Base-by-base conservation (phyloP, 2,888 invertebrate genomes). In the Cenopis cana region DNA sequence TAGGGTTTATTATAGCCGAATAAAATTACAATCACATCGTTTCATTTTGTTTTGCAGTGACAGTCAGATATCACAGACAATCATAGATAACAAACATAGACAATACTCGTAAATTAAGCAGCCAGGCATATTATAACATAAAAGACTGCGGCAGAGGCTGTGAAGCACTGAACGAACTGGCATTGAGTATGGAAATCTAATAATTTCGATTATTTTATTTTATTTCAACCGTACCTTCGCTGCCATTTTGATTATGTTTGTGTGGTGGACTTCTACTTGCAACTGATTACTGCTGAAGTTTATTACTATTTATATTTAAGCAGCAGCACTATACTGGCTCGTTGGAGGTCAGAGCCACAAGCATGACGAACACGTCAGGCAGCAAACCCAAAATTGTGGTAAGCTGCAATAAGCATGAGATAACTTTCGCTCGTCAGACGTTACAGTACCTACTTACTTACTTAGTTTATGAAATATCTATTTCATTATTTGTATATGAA, bases 241-340 rank as follows among this genome's bases (percentile, higher is more conserved):
- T 64, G 65, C 73, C 73, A 69, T 74, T 74, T 71, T 74, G 41
- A 41, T 64, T n/a, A 66, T 64, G 68, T 74, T 74, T 74, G 20
- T 67, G 72, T 69, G 72, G 29, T 69, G 68, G 65, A 72, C 60
- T 73, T 67, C 73, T 24, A 68, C 55, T 74, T 59, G 69, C 64
- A 60, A 74, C 69, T 74, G 74, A 69, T 69, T 61, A 72, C 64
- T 67, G 59, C 46, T 64, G 69, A 33, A 41, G 68, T 56, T 65
- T 68, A 66, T 67, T 46, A 68, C 73, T 73, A 73, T 74, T 74
- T 74, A 74, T 74, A 74, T 67, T 67, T 64, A 18, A 18, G 49
- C 64, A 20, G 49, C 29, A 50, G 68, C 50, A 56, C 52, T 55
- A 33, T 55, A 56, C 69, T 65, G 61, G 46, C 68, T 46, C 54